A percentile compares a stretch with the other conserved stretches of the same genome.
Conservation (phyloP, 2,888 invertebrate species). For the Hartigia nigra region DNA sequence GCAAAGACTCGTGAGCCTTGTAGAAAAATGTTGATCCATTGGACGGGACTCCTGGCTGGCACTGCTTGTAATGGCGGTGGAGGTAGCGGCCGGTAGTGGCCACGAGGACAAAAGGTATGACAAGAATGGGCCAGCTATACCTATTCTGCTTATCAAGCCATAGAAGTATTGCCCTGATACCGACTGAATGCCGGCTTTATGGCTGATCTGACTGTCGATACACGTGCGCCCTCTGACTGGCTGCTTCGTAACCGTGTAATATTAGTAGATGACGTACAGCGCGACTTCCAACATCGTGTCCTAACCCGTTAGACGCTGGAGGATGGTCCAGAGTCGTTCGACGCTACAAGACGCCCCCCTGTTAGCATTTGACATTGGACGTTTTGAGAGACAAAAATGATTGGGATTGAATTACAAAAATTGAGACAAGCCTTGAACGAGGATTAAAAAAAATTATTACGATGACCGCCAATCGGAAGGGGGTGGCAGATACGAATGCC, state of each 20-base stretch:
- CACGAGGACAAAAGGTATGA: slow-evolving; percentile 49
- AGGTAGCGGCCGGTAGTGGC: background rate
- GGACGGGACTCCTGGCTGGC: background rate
- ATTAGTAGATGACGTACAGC: background rate
- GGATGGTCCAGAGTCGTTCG: background rate
- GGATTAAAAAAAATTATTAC: slow-evolving; percentile 28
- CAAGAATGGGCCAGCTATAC: slow-evolving; percentile 56
- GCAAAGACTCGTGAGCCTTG: slow-evolving; percentile 32
- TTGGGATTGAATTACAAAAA: background rate
- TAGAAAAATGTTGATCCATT: slow-evolving; percentile 47
- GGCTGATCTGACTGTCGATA: slow-evolving; percentile 55
- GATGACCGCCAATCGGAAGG: slow-evolving; percentile 5
- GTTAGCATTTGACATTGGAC: background rate
- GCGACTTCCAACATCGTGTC: background rate
- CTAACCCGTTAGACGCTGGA: background rate
- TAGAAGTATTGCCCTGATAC: slow-evolving; percentile 56
- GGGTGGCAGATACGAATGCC: slow-evolving; percentile 9
- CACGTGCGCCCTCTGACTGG: slow-evolving; percentile 17
- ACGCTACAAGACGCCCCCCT: background rate
- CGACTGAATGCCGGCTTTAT: slow-evolving; percentile 61
- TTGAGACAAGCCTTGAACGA: slow-evolving; percentile 2
- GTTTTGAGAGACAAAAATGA: no score
- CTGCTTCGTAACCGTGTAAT: background rate
- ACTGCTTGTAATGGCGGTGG: background rate
- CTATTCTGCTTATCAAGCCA: slow-evolving; percentile 59